A percentile compares a stretch with the other conserved stretches of the same genome.
phyloP scores from a whole-genome alignment of 2,888 invertebrate species.

The Plutella xylostella region DNA sequence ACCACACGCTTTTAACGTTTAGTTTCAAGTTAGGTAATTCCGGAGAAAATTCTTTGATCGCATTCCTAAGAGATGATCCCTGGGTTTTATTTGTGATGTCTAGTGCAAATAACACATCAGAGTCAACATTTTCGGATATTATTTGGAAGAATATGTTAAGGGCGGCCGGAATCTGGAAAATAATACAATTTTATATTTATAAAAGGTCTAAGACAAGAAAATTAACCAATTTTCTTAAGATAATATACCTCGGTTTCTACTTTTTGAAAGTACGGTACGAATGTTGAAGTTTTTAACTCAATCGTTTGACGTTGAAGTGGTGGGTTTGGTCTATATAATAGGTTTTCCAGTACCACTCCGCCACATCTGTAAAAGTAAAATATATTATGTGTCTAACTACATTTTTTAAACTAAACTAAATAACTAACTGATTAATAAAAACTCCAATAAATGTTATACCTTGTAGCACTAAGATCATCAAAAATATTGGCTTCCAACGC shows the following conservation, averaged over 20 bases:
- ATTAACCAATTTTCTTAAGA: background rate
- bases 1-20: no score
- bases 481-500: background rate
- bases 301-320: conserved; percentile 7
- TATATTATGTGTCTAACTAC: background rate
- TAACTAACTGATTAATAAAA: no score
- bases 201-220: background rate
- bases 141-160: conserved; percentile 19
- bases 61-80: conserved; percentile 6
- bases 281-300: conserved; percentile 15
- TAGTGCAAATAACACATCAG: conserved; percentile 14
- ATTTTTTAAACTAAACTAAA: background rate
- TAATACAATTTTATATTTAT: background rate
- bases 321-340: conserved; percentile 16
- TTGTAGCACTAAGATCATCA: background rate
- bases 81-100: conserved; percentile 14
- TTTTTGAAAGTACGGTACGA: conserved; percentile 18
- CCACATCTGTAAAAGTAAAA: conserved; percentile 20
- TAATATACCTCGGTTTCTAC: conserved; percentile 18
- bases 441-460: background rate
- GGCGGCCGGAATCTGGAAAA: conserved; percentile 17
- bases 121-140: conserved; percentile 18
- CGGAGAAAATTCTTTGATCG: conserved; percentile 1
- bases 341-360: conserved; percentile 18
- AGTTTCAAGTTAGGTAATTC: conserved; percentile 5